phyloP scores from a whole-genome alignment of 1,140 invertebrate species.

The Bombus turneri region DNA sequence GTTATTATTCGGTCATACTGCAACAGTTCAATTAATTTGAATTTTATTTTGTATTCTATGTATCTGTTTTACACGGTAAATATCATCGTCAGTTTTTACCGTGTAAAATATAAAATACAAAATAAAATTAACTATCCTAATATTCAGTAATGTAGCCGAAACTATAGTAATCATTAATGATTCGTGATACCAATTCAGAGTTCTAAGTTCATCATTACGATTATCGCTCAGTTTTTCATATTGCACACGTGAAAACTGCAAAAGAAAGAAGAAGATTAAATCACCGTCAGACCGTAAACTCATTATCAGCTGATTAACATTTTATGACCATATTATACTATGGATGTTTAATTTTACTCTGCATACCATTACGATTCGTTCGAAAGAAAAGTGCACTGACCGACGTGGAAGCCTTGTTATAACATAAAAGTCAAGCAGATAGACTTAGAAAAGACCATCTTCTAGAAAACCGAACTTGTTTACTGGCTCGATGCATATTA shows the following conservation, averaged over 20 bases:
- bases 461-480: background rate
- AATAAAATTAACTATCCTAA: too few species aligned
- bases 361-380: slow-evolving; percentile 1
- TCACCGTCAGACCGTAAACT: background rate
- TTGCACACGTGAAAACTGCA: too few species aligned
- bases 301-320: slow-evolving; percentile 18
- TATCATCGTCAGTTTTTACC: too few species aligned
- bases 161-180: too few species aligned
- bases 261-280: background rate
- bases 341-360: slow-evolving; percentile 16
- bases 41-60: too few species aligned
- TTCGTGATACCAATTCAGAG: too few species aligned
- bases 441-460: background rate
- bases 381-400: slow-evolving; percentile 12
- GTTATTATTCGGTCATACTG: too few species aligned
- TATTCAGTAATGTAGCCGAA: too few species aligned
- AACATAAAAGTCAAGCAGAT: background rate
- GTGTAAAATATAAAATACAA: too few species aligned
- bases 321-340: slow-evolving; percentile 2
- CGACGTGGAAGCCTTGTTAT: background rate
- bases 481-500: background rate
- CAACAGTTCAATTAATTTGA: too few species aligned
- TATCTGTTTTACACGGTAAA: too few species aligned
- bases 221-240: background rate
- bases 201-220: background rate